Percentiles rank a stretch among this genome's conserved stretches.
Conservation (phyloP, 2,888 invertebrate species). For the Pterostichus niger region DNA sequence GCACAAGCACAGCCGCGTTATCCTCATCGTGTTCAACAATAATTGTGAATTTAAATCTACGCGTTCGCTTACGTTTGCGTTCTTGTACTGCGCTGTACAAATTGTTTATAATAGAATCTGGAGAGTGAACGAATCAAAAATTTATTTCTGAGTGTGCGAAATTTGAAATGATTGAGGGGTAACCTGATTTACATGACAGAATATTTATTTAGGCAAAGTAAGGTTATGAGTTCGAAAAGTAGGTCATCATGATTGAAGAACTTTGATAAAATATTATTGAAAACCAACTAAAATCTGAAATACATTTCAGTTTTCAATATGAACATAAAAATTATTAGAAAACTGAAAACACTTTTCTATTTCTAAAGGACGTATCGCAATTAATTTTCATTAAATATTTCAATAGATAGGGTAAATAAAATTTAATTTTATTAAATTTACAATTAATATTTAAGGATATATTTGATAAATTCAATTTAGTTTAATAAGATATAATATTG, state of each 20-base stretch:
- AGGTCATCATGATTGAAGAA: conserved; percentile 28
- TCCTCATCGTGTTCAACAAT: too few relatives aligned
- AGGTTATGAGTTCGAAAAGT: conserved; percentile 44
- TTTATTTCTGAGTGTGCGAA: conserved; percentile 32
- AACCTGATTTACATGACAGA: conserved; percentile 50
- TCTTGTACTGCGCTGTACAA: neutral
- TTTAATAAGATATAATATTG: too few relatives aligned
- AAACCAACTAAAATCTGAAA: conserved; percentile 29
- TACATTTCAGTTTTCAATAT: conserved; percentile 24
- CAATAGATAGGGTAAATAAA: too few relatives aligned
- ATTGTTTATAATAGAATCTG: conserved; percentile 33
- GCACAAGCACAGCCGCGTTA: neutral
- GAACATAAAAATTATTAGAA: conserved; percentile 25
- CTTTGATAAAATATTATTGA: conserved; percentile 46
- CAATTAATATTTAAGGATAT: too few relatives aligned
- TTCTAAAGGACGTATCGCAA: neutral
- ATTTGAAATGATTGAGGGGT: conserved; percentile 40
- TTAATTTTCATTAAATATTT: too few relatives aligned
- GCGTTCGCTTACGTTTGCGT: too few relatives aligned
- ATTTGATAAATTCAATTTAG: too few relatives aligned
- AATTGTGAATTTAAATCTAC: neutral
- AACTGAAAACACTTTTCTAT: conserved; percentile 3
- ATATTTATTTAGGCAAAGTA: conserved; percentile 50
- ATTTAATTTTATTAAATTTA: too few relatives aligned
- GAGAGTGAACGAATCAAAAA: conserved; percentile 17